phyloP scores from a whole-genome alignment of 1,140 invertebrate species.

The Dryas iulia region DNA sequence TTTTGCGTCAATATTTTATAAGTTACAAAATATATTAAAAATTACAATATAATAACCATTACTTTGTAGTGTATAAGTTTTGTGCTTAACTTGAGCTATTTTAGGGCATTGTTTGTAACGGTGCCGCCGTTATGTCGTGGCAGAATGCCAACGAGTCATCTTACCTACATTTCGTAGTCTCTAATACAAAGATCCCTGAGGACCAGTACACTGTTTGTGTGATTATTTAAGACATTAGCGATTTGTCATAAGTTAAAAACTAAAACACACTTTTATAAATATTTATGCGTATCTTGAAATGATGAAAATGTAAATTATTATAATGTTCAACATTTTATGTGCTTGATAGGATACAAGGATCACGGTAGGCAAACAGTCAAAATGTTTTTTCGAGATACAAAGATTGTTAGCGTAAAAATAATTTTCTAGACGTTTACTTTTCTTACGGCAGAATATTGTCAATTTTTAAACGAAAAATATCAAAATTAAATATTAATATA shows the following conservation, averaged over 20 bases:
- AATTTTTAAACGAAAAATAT: too few relatives aligned
- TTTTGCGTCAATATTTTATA: too few relatives aligned
- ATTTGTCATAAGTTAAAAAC: not conserved
- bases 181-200: conserved; percentile 36
- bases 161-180: conserved; percentile 54
- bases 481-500: not conserved
- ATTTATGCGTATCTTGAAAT: too few relatives aligned
- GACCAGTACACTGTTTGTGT: conserved; percentile 7
- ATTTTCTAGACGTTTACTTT: too few relatives aligned
- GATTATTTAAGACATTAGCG: not conserved
- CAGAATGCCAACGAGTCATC: conserved; percentile 53
- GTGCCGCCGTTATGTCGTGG: conserved; percentile 47
- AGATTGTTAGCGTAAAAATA: too few relatives aligned
- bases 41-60: not conserved
- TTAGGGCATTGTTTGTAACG: conserved; percentile 42
- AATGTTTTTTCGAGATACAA: too few relatives aligned
- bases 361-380: too few relatives aligned
- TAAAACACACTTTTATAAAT: too few relatives aligned
- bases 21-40: not conserved
- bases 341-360: too few relatives aligned
- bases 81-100: conserved; percentile 46
- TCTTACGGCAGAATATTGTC: too few relatives aligned
- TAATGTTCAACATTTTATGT: too few relatives aligned
- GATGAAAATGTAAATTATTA: too few relatives aligned
- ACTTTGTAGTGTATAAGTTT: conserved; percentile 16